Conservation (phyloP, 2,113 vertebrate genomes). For the Syngnathus scovelli region DNA sequence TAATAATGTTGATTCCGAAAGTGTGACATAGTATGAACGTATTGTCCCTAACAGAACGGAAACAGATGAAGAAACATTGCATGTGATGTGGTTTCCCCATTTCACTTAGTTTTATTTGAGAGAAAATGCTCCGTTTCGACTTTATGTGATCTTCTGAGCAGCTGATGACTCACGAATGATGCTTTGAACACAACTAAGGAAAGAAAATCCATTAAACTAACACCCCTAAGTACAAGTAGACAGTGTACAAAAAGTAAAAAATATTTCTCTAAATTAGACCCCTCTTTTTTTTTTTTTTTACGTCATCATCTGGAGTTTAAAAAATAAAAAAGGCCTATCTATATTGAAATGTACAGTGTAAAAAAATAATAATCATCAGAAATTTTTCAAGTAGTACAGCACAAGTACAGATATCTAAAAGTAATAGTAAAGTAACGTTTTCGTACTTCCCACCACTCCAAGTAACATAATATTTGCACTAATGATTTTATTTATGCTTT, state of each 20-base stretch:
- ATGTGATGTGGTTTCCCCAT: conserved; percentile 30
- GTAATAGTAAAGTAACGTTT: no score
- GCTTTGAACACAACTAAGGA: conserved; percentile 8
- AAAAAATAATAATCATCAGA: no score
- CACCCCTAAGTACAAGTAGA: not conserved
- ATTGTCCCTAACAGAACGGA: conserved; percentile 12
- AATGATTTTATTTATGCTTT: not conserved
- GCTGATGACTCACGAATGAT: conserved; percentile 22
- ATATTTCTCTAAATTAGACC: no score
- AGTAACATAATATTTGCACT: conserved; percentile 4
- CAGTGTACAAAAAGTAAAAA: not conserved
- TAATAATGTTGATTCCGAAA: not conserved
- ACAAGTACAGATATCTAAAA: no score
- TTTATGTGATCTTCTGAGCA: not conserved
- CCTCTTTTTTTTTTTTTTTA: no score
- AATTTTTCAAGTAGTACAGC: not conserved
- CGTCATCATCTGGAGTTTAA: no score
- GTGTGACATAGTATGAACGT: conserved; percentile 1
- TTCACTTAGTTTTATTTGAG: conserved; percentile 27
- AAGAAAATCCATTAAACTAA: conserved; percentile 5
- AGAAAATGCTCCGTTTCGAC: not conserved
- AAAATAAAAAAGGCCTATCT: no score
- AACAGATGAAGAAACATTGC: conserved; percentile 23
- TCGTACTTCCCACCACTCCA: not conserved
- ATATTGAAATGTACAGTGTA: no score